Evolutionary conservation across 2,888 invertebrate genomes (phyloP), one percentile per base, ranked within the genome.

Genomic region (Drepana falcataria): DNA sequence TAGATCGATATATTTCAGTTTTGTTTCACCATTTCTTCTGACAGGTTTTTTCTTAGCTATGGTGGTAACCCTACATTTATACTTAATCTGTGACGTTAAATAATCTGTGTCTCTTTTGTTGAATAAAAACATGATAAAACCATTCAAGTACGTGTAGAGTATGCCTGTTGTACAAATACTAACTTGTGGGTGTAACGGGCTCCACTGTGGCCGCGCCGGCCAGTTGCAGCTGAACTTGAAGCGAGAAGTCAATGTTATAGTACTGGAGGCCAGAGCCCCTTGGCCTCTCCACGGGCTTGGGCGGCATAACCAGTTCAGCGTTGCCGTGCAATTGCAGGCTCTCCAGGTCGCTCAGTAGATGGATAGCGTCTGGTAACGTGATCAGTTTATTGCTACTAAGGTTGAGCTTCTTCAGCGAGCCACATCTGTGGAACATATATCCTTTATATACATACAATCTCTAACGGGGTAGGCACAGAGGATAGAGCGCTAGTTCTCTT

Each of bases 161-260:
- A 37, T 4, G 37, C 37, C 4, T 37, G 37, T 37, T 21, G 7
- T 37, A 40, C 4, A 37, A 33, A 33, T 33, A 89, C 92, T 87
- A 75, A 95, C 95, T 93, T 59, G 93, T 93, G 5, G 95, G 92
- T 47, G 95, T 93, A 5, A 93, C 92, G 1, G 95, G 94, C 54
- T 94, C 93, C 2, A 96, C 95, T 5, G 96, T 94, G 57, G 95
- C 95, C 0, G 98, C 98, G 0, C 98, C 98, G 34, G 98, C 98
- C 62, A 98, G 85, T 62, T 97, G 93, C 55, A 99, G 87, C 83
- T 99, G 99, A 71, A 98, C 96, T 91, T 98, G 97, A 60, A 99
- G 91, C 0, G 99, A 98, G 91, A 99, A 99, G 91, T 99, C 99
- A 56, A 99, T 98, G 77, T 99, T 99, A 84, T 99, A 99, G 87